Base-by-base conservation (phyloP, 1,140 invertebrate species). In the Homarus americanus region DNA sequence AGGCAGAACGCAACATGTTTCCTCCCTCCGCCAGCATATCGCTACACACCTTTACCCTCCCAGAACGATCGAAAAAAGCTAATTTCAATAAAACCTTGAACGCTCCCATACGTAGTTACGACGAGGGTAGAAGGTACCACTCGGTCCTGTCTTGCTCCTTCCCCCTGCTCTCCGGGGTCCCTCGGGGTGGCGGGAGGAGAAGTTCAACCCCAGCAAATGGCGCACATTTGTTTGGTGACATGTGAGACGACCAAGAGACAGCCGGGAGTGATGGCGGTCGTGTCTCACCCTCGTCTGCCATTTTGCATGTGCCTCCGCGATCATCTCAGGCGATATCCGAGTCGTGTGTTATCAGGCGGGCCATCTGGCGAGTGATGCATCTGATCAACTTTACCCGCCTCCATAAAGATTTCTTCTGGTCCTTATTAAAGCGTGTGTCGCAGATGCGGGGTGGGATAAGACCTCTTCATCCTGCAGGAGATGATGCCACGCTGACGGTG, bases 201-300 rank as follows among this genome's bases (percentile, higher is more conserved):
- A 87, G 75, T 79, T 87, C 75, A 87, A 87, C 85, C 78, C 86
- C 76, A 88, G 86, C 86, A 88, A 88, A 88, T 88, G 86, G 86
- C 76, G 24, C 38, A 66, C 86, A 88, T 88, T 88, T 88, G 86
- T 88, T 88, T 20, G 86, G 58, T 79, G 76, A 79, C 53, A 72
- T 80, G 76, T 72, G 78, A 82, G 86, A 88, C 86, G 86, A 88
- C 53, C 53, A 80, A 44, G 58, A 79, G 86, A 88, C 86, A 88
- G 78, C 20, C 76, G 58, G 38, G 76, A 88, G 86, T 80, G 86
- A 88, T 88, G 78, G 78, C 58, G 32, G 86, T 44, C 78, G 76
- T 86, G 83, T 86, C 44, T 86, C 83, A 76, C 41, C 82, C 66
- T 49, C 38, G 63, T 34, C 82, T 84, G 82, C 82, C 83, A 86